phyloP scores from a whole-genome alignment of 2,797 vertebrate species.

The Meda fulgida region DNA sequence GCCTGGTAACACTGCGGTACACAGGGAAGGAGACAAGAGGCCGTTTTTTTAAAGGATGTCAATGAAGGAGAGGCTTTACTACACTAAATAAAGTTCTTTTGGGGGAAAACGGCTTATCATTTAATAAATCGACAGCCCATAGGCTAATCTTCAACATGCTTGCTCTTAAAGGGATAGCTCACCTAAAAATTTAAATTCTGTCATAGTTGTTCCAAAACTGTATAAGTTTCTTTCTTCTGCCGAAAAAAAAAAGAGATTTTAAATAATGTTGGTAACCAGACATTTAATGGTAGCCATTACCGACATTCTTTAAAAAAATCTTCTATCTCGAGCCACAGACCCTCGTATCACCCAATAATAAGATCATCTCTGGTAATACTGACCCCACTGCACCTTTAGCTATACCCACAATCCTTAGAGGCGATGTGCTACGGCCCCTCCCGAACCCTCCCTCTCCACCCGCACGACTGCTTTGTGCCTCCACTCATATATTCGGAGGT shows the following conservation, averaged over 20 bases:
- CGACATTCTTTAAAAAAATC: no score
- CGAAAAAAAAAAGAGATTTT: no score
- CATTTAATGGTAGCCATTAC: no score
- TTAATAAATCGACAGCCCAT: not conserved
- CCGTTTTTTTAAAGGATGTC: not conserved
- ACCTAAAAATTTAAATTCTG: no score
- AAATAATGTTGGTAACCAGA: no score
- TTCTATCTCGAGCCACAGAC: not conserved
- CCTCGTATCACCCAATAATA: not conserved
- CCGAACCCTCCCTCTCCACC: not conserved
- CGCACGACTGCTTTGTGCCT: no score
- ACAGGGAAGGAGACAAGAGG: not conserved
- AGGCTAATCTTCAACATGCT: not conserved
- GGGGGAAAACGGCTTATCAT: not conserved
- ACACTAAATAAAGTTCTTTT: not conserved
- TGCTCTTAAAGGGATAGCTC: no score
- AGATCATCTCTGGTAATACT: not conserved
- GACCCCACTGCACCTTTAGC: conserved; percentile 2
- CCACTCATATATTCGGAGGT: not conserved
- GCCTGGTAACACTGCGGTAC: not conserved
- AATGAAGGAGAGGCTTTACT: not conserved
- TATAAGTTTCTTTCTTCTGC: no score
- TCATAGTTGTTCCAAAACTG: no score
- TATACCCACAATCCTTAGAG: conserved; percentile 24
- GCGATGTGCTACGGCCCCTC: not conserved